Base-by-base conservation (phyloP, 2,888 invertebrate species). In the Leptinotarsa rubiginosa region DNA sequence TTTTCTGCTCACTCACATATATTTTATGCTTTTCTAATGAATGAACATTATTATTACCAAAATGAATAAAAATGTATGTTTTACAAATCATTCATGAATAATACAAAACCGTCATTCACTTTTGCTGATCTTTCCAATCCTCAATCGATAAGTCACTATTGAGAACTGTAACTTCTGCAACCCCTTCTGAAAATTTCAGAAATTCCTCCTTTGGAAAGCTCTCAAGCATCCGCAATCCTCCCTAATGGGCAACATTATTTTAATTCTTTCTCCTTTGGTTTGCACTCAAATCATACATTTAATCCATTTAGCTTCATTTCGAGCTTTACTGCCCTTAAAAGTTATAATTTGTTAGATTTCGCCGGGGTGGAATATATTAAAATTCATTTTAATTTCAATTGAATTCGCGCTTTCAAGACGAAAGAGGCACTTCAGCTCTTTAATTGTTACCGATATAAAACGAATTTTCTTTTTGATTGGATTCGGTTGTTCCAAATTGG, bases 201-300 rank as follows among this genome's bases (percentile, higher is more conserved):
- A 25, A 31, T 41, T n/a, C 41, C 62, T 31, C 31, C 62, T 62
- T 62, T 62, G 62, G 62, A 41, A 41, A n/a, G n/a, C 62, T 62
- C 16, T n/a, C 62, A 25, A 62, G 31, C 62, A 25, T 16, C 12
- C 41, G 13, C 62, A 62, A 62, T 62, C 62, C 41, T 62, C 62
- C 62, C 31, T 62, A 62, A 62, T 41, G 62, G 41, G 41, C 41
- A 62, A 62, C 62, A 62, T 62, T 62, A 62, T 62, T 62, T 62
- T 62, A 62, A 62, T 62, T 62, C 31, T 62, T 62, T 62, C 62
- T 22, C 22, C 50, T 67, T 10, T 41, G 16, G 52, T 22, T 65
- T 65, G 62, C 16, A 65, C 65, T 47, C 65, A 22, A 20, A 68
- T n/a, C 54, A 47, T 50, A 47, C 68, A 68, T 54, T 68, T 15